A percentile compares a stretch with the other conserved stretches of the same genome.
Evolutionary conservation across 2,797 vertebrate genomes (phyloP).

Genomic region (Sebastes iracundus): DNA sequence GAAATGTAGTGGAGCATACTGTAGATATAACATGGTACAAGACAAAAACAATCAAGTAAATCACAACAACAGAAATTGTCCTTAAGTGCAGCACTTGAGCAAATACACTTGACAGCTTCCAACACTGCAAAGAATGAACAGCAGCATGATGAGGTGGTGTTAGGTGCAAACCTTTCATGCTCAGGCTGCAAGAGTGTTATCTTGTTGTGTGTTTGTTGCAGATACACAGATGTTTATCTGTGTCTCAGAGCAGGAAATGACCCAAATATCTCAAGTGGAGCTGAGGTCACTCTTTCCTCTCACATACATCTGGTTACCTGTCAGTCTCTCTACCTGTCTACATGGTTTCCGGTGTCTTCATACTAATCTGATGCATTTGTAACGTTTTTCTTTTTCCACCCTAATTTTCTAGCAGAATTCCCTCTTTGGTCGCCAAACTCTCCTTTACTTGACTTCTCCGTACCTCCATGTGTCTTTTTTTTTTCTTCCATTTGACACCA

Average conservation of each 20-base stretch:
- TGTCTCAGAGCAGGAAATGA: conserved; percentile 60
- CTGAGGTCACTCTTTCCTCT: conserved; percentile 31
- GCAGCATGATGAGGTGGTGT: not conserved
- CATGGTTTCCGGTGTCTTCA: not conserved
- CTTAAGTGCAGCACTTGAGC: not conserved
- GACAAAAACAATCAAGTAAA: not conserved
- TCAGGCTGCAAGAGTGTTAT: conserved; percentile 7
- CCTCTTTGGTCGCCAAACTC: not conserved
- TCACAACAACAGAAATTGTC: not conserved
- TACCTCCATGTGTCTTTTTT: not conserved
- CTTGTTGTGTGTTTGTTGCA: conserved; percentile 1
- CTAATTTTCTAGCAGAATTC: not conserved
- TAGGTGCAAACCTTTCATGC: not conserved
- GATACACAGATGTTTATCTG: conserved; percentile 38
- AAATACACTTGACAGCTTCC: not conserved
- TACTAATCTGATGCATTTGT: not conserved
- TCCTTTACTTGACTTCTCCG: not conserved
- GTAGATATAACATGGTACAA: not conserved
- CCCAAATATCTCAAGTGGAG: conserved; percentile 37
- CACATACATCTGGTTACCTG: not conserved
- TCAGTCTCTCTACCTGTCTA: not conserved
- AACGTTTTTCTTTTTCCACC: not conserved
- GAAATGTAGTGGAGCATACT: not conserved
- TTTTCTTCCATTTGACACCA: conserved; percentile 23
- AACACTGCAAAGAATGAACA: not conserved